Conservation (phyloP, 2,888 invertebrate species). For the Melieria picta region DNA sequence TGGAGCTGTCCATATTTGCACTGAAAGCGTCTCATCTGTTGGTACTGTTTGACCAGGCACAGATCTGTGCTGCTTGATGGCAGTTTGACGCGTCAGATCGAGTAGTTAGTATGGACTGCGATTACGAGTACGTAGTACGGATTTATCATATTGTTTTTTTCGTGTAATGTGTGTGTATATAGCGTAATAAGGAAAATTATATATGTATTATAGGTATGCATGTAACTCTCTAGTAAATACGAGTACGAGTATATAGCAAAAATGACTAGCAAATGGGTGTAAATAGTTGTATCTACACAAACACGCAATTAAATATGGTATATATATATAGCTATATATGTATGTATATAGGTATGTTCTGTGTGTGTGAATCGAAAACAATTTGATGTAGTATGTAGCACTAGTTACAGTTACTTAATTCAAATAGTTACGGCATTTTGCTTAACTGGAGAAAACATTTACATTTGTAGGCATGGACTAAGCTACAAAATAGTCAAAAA, state of each 20-base stretch:
- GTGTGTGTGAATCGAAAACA: slow-evolving; percentile 8
- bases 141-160: no score
- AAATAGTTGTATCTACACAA: no score
- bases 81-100: no score
- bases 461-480: background rate
- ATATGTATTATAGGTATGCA: slow-evolving; percentile 15
- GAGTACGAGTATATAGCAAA: background rate
- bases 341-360: background rate
- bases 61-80: no score
- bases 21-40: no score
- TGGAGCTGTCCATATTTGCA: no score
- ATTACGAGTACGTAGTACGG: no score
- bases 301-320: slow-evolving; percentile 27
- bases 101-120: no score
- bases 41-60: no score
- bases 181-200: background rate
- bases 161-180: slow-evolving; percentile 20
- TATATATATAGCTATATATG: slow-evolving; percentile 21
- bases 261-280: no score
- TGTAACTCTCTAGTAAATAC: background rate
- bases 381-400: no score
- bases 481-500: slow-evolving; percentile 33
- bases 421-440: background rate
- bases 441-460: background rate
- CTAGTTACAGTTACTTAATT: no score